Base-by-base conservation (phyloP, 2,797 vertebrate genomes). In the Argyrosomus regius region DNA sequence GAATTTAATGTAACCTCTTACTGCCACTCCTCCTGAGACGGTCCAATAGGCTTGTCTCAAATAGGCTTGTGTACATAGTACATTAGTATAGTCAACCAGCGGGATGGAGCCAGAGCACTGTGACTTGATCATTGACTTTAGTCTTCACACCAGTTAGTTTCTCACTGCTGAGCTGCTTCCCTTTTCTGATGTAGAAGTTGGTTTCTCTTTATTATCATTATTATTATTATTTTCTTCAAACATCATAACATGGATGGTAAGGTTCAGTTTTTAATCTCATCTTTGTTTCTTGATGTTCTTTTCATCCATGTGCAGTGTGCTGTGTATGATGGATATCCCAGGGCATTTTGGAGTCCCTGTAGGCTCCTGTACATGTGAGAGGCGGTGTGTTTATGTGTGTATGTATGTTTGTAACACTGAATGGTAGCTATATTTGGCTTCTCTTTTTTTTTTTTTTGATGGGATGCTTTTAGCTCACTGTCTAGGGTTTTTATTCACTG, bases 21-120 rank as follows among this genome's bases (percentile, higher is more conserved):
- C 60, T 78, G 84, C 74, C 87, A 82, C 83, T 83, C 89, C 88
- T 85, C 84, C 86, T 43, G 65, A 63, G 22, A 75, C 57, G 72
- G 69, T 35, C 85, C 84, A 90, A 73, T 85, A 43, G 80, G 76
- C 81, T 89, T 20, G 22, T 13, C 61, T 78, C 63, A 53, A 7
- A 54, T 61, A 64, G 52, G 68, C 60, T 71, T 72, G 72, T 85
- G 59, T 81, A 77, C 77, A 80, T 75, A 39, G 35, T 39, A 75
- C 76, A 80, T 83, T 78, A 77, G 69, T 69, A 20, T 28, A 70
- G 64, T 86, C 67, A 53, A 54, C 48, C 68, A 46, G 72, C n/a
- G 45, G 75, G 75, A 81, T 71, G 66, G 65, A 49, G 56, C 50
- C 70, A 83, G 75, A 78, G 65, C 72, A 16, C 50, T 50, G 56